phyloP scores from a whole-genome alignment of 2,888 invertebrate species.

The Kryphioiulus occultus region DNA sequence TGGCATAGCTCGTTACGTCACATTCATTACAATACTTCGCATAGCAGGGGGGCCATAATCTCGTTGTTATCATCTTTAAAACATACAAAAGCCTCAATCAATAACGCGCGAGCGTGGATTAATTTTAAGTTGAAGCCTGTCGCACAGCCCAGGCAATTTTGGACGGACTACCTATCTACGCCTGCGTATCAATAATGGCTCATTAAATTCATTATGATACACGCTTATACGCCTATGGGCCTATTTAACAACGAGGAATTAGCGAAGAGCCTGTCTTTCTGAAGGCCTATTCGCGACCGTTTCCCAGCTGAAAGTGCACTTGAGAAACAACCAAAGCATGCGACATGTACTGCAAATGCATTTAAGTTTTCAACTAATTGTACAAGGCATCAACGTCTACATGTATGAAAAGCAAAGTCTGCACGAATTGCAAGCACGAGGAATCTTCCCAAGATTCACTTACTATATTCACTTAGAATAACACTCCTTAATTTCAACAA shows the following conservation, averaged over 20 bases:
- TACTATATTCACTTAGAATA: no score
- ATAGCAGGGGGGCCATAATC: not conserved
- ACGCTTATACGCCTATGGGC: not conserved
- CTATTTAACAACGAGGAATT: not conserved
- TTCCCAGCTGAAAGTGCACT: not conserved
- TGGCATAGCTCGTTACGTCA: not conserved
- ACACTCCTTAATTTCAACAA: no score
- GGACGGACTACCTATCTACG: constrained; percentile 35
- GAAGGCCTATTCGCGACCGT: not conserved
- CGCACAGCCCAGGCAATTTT: not conserved
- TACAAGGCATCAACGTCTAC: no score
- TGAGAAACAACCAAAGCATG: not conserved
- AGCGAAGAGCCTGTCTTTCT: not conserved
- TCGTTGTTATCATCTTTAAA: constrained; percentile 1
- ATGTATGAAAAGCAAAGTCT: no score
- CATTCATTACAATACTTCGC: not conserved
- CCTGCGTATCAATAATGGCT: constrained; percentile 26
- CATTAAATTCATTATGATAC: constrained; percentile 22
- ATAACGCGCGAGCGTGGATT: not conserved
- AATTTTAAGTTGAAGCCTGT: constrained; percentile 19
- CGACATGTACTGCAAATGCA: no score
- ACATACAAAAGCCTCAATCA: constrained; percentile 25
- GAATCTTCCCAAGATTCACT: no score
- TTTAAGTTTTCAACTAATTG: no score
- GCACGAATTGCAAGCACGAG: no score